Base-by-base conservation (phyloP, 2,888 invertebrate species). In the Serrognathus titanus region DNA sequence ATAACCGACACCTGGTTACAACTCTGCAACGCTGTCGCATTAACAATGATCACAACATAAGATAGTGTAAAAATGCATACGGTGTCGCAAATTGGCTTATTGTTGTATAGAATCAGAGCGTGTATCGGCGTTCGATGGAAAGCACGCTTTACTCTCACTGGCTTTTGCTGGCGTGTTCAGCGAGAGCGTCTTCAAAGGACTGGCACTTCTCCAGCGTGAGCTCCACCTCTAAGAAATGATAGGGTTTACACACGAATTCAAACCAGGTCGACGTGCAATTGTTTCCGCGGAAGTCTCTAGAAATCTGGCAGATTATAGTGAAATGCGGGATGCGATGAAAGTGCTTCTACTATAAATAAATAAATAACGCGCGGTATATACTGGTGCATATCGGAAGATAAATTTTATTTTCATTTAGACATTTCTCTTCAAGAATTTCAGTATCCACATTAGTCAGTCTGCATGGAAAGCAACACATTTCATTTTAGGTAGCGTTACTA, bases 41-140 rank as follows among this genome's bases (percentile, higher is more conserved):
- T 36, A 38, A 41, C 41, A 16, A 9, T 20, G 48, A 40, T 51
- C 45, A 52, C 41, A 48, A 53, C 20, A n/a, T 39, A 47, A 39
- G 46, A 51, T 45, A 46, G 54, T 48, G 56, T 50, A 50, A 60
- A 64, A 61, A 53, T 56, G 57, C 57, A 63, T 59, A 51, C 51
- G 58, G 61, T 53, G 62, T 62, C 61, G 58, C 62, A 61, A 62
- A 66, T 65, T 66, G 63, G 51, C 58, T 56, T 64, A 70, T 70
- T 71, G 70, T 70, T 58, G 58, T 40, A 50, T 59, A 61, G 48
- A 72, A 72, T 71, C 67, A 72, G 72, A 72, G 69, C 72, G 69
- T 71, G 55, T 54, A 54, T 46, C 53, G 50, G 36, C 43, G 48
- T 45, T 39, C 24, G 51, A 31, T 31, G 45, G 41, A 37, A 50